Conservation (phyloP, 2,113 vertebrate genomes). For the Apteryx owenii region DNA sequence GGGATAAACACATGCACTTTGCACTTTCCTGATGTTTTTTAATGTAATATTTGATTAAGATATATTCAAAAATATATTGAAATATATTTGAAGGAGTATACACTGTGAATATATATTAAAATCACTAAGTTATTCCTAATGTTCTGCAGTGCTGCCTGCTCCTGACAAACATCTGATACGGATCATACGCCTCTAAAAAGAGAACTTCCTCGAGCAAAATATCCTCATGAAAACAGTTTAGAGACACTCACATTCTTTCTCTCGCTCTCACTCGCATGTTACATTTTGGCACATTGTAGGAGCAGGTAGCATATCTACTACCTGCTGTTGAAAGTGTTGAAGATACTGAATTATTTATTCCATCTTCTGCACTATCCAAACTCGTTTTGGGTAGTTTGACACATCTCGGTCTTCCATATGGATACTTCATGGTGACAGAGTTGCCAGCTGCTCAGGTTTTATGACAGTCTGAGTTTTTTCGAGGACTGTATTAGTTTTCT, state of each 20-base stretch:
- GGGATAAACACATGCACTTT: slow-evolving; percentile 47
- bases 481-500: slow-evolving; percentile 79
- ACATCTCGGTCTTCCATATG: slow-evolving; percentile 87
- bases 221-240: slow-evolving; percentile 75
- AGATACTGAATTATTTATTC: slow-evolving; percentile 87
- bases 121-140: slow-evolving; percentile 54
- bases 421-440: slow-evolving; percentile 85
- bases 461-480: slow-evolving; percentile 79
- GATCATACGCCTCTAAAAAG: slow-evolving; percentile 71
- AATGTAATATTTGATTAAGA: neutral
- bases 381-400: slow-evolving; percentile 84
- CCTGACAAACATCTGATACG: slow-evolving; percentile 74
- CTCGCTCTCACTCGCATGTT: slow-evolving; percentile 68
- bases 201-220: slow-evolving; percentile 76
- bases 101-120: neutral
- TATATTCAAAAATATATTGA: neutral
- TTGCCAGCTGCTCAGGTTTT: slow-evolving; percentile 86
- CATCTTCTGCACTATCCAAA: slow-evolving; percentile 82
- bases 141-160: slow-evolving; percentile 58
- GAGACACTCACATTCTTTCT: slow-evolving; percentile 68
- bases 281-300: slow-evolving; percentile 81
- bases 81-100: neutral
- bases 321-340: slow-evolving; percentile 86
- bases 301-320: slow-evolving; percentile 86
- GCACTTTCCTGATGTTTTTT: slow-evolving; percentile 39